Percentiles rank a stretch among this genome's conserved stretches.
phyloP scores from a whole-genome alignment of 2,888 invertebrate species.

The Cephus sareptanus region DNA sequence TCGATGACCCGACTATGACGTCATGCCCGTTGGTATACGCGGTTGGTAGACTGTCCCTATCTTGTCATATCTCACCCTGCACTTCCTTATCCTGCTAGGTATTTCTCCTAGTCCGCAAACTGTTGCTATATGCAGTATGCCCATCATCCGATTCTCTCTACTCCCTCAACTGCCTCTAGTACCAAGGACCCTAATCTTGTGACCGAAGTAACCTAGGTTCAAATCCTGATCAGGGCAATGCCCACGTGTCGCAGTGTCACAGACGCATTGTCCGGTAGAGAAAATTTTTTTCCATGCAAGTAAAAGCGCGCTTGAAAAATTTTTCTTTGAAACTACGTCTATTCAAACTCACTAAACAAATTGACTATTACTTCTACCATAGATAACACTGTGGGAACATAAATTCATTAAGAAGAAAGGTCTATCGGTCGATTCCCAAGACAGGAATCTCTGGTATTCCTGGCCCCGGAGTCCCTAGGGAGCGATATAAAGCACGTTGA shows the following conservation, averaged over 20 bases:
- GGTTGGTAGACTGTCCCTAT: too few relatives aligned
- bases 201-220: constrained; percentile 19
- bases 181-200: constrained; percentile 17
- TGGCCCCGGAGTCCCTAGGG: constrained; percentile 15
- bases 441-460: constrained; percentile 18
- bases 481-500: constrained; percentile 16
- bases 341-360: constrained; percentile 19
- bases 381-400: constrained; percentile 29
- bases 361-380: constrained; percentile 25
- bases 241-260: background rate
- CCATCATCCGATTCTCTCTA: too few relatives aligned
- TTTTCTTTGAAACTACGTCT: background rate
- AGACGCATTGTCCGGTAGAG: constrained; percentile 31
- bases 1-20: too few relatives aligned
- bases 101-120: too few relatives aligned
- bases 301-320: background rate
- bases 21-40: too few relatives aligned
- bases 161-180: background rate
- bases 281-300: constrained; percentile 6
- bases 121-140: too few relatives aligned
- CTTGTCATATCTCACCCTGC: too few relatives aligned
- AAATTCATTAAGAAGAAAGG: constrained; percentile 30
- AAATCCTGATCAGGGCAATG: constrained; percentile 23
- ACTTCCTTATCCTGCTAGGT: too few relatives aligned
- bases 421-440: constrained; percentile 4